Percentiles rank a stretch among this genome's conserved stretches.
Conservation (phyloP, 2,888 invertebrate species). For the Conops quadrifasciatus region DNA sequence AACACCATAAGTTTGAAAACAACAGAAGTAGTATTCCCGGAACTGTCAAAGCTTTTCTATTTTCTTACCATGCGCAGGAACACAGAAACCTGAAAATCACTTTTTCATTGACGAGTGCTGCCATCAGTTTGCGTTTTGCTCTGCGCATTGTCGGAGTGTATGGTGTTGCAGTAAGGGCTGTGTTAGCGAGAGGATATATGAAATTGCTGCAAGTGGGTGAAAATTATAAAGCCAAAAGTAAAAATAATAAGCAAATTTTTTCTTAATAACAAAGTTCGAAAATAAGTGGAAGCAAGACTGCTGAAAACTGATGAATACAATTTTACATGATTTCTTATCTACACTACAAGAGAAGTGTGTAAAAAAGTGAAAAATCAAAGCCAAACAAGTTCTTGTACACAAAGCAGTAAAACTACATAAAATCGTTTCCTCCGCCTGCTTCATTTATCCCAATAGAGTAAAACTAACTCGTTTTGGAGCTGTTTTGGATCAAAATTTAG, state of each 20-base stretch:
- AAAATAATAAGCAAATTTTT: neutral
- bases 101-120: slow-evolving; percentile 27
- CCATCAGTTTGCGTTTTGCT: slow-evolving; percentile 45
- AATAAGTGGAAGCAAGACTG: neutral
- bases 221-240: neutral
- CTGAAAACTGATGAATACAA: neutral
- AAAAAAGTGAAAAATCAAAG: neutral
- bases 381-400: slow-evolving; percentile 17
- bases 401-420: slow-evolving; percentile 19
- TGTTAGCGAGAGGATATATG: neutral
- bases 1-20: neutral
- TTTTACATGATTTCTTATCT: slow-evolving; percentile 28
- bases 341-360: slow-evolving; percentile 20
- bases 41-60: neutral
- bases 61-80: slow-evolving; percentile 15
- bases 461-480: neutral
- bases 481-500: neutral
- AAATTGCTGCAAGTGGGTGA: slow-evolving; percentile 11
- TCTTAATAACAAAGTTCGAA: neutral
- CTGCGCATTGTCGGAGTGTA: slow-evolving; percentile 39
- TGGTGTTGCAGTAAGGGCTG: neutral
- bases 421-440: neutral
- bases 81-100: slow-evolving; percentile 36
- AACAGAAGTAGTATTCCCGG: neutral
- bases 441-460: neutral